These are phyloP conservation scores for Meleagris gallopavo DNA, from an alignment of 2,113 vertebrate species.

Conservation along the genomic window DNA sequence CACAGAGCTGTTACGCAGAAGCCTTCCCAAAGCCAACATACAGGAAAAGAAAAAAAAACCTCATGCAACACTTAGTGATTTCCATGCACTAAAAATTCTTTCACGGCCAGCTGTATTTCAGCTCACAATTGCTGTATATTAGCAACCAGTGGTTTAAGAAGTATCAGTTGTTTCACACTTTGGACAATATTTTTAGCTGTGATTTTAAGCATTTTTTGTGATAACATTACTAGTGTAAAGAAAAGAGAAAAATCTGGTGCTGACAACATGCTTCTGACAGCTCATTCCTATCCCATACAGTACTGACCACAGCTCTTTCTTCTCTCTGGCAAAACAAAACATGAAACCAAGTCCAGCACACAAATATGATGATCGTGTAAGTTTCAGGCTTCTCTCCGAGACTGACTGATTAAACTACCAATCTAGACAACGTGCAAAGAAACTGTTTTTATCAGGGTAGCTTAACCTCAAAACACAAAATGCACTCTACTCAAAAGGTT, in stretches of 20 bases:
- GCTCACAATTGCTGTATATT: neutral
- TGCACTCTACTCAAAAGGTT: neutral
- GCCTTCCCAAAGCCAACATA: neutral
- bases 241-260: neutral
- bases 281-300: neutral
- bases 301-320: neutral
- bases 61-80: neutral
- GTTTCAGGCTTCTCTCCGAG: neutral
- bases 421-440: neutral
- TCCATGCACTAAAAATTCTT: neutral
- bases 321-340: neutral
- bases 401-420: neutral
- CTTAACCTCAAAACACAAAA: neutral
- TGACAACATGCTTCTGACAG: neutral
- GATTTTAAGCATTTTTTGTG: neutral
- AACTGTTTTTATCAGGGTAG: neutral
- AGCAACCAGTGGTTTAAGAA: neutral
- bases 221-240: neutral
- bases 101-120: neutral
- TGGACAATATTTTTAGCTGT: neutral
- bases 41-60: rapidly evolving
- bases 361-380: neutral
- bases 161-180: neutral
- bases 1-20: neutral
- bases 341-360: neutral